These are phyloP conservation scores for Nomada ferruginata DNA, from an alignment of 2,888 invertebrate genomes.

Conservation along the genomic window DNA sequence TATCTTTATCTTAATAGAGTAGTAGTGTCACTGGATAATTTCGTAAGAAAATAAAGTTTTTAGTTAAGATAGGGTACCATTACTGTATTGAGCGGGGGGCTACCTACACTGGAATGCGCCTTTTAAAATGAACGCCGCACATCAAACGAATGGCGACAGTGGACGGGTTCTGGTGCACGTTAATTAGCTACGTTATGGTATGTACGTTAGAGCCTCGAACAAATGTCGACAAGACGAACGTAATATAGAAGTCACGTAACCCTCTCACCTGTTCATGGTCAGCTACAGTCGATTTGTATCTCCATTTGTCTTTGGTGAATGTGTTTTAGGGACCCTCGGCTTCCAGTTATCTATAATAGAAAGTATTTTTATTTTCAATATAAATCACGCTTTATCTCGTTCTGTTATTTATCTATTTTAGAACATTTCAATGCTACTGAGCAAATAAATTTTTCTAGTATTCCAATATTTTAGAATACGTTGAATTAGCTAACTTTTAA, in stretches of 20 bases:
- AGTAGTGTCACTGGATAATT: not conserved
- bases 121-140: conserved; percentile 4
- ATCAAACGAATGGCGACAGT: conserved; percentile 23
- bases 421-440: no score
- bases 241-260: conserved; percentile 48
- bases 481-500: no score
- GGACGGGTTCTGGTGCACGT: conserved; percentile 19
- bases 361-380: conserved; percentile 16
- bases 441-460: no score
- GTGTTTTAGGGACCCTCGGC: conserved; percentile 2
- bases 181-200: conserved; percentile 45
- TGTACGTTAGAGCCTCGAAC: conserved; percentile 9
- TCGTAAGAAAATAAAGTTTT: not conserved
- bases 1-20: not conserved
- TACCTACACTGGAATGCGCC: conserved; percentile 12
- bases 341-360: conserved; percentile 9
- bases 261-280: conserved; percentile 52
- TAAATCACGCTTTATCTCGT: no score
- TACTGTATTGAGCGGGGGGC: not conserved
- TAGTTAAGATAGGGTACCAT: not conserved
- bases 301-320: conserved; percentile 16
- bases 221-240: conserved; percentile 42
- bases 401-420: not conserved
- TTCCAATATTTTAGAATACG: no score
- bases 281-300: conserved; percentile 43